phyloP scores from a whole-genome alignment of 2,888 invertebrate species.

The Ferdinandea cuprea region DNA sequence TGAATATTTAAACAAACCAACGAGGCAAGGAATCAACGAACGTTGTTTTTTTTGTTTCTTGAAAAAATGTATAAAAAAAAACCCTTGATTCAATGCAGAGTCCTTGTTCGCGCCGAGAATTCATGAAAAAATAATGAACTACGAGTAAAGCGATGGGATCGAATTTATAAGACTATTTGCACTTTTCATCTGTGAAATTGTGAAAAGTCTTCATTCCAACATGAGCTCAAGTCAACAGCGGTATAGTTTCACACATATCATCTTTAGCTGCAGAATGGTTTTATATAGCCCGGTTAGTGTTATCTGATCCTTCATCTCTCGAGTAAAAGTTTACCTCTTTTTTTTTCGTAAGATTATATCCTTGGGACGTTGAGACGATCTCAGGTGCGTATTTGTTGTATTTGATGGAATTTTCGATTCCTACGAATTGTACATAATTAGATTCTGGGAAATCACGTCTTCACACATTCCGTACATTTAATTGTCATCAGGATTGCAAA shows the following conservation, averaged over 20 bases:
- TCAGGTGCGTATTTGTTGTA: not conserved
- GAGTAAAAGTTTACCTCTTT: not conserved
- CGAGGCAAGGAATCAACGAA: constrained; percentile 47
- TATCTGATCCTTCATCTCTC: constrained; percentile 3
- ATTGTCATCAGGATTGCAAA: constrained; percentile 32
- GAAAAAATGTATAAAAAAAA: no score
- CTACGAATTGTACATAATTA: no score
- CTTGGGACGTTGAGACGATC: no score
- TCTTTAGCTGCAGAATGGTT: constrained; percentile 10
- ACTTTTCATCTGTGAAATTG: constrained; percentile 67
- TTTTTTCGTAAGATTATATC: not conserved
- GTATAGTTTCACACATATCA: constrained; percentile 39
- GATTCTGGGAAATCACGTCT: constrained; percentile 45
- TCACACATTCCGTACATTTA: constrained; percentile 33
- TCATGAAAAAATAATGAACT: constrained; percentile 39
- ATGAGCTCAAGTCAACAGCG: constrained; percentile 10
- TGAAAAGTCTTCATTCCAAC: constrained; percentile 54
- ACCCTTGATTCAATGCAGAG: constrained; percentile 32
- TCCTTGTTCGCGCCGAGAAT: constrained; percentile 32
- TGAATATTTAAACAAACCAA: constrained; percentile 57
- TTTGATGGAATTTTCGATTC: constrained; percentile 28
- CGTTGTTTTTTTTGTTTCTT: constrained; percentile 18
- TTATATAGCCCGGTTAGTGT: not conserved
- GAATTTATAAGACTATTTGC: constrained; percentile 71
- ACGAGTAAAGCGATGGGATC: constrained; percentile 17